Base-by-base conservation (phyloP, 2,888 invertebrate genomes). In the Coecobrya sp. region DNA sequence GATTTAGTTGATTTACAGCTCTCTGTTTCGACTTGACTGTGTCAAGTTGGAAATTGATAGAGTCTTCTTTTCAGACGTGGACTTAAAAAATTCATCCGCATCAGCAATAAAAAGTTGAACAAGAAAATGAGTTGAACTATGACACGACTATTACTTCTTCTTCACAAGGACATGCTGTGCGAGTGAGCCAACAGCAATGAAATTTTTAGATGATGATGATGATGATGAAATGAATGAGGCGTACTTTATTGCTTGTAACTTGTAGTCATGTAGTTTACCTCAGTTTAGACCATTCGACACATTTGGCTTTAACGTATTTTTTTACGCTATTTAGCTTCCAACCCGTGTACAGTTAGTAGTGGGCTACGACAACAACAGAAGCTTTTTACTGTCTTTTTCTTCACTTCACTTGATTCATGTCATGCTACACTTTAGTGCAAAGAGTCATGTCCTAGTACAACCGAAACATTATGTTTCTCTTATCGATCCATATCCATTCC, bases 381-480 rank as follows among this genome's bases (percentile, higher is more conserved):
- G 81, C 55, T 81, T 81, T 30, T 81, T 79, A 13, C 59, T 45
- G 76, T 76, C 81, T 81, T 59, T 55, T 30, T 81, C 30, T 81
- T 81, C 52, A 81, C 81, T 55, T 81, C 25, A 81, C 81, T 81
- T 36, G 30, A 11, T 81, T n/a, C 81, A 59, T 81, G 81, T 52
- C 55, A 55, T 55, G 55, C 25, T 30, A 55, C 27, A 55, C 52
- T 55, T 81, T 55, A 30, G 16, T 81, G n/a, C 30, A 1, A 27
- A 30, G 45, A 81, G 52, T 81, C 81, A 55, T 81, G 81, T 55
- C 81, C 81, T 81, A 81, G 81, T 81, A 81, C 55, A 81, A 81
- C 55, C 19, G 27, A 55, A 81, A 81, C 81, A 55, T 81, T 81
- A 81, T 81, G 81, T 36, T 79, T 81, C 55, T 30, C 55, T 59